phyloP scores from a whole-genome alignment of 1,140 invertebrate genomes.

The Lepidurus couesii region DNA sequence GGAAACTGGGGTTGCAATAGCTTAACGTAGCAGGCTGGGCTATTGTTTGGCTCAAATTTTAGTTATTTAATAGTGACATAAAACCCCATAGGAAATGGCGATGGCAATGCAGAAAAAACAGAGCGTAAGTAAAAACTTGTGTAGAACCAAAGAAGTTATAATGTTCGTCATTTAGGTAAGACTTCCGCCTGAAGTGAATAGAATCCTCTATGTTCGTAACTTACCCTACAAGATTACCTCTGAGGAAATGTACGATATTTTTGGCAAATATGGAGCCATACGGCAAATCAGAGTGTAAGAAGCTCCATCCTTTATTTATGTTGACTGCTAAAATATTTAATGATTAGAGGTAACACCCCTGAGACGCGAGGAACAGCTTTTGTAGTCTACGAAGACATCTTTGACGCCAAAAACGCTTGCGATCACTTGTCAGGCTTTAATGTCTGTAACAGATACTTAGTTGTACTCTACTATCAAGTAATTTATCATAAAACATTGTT shows the following conservation, averaged over 20 bases:
- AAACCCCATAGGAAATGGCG: constrained; percentile 25
- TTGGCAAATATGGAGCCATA: constrained; percentile 99
- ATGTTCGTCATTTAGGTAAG: constrained; percentile 66
- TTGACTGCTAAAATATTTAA: constrained; percentile 31
- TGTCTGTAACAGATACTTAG: constrained; percentile 96
- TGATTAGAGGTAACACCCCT: constrained; percentile 86
- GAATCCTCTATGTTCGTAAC: constrained; percentile 94
- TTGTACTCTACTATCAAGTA: constrained; percentile 90
- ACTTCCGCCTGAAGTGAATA: constrained; percentile 96
- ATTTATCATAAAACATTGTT: constrained; percentile 36
- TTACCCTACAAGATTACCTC: constrained; percentile 98
- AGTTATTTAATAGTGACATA: not conserved
- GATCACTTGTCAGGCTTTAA: constrained; percentile 99
- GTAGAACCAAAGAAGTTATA: not conserved
- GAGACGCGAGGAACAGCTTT: constrained; percentile 98
- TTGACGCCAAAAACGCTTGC: constrained; percentile 99
- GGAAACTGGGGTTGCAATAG: no score
- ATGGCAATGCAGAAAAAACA: constrained; percentile 36
- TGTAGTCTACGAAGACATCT: constrained; percentile 99
- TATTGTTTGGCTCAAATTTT: not conserved
- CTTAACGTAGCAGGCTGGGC: not conserved
- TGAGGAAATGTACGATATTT: constrained; percentile 99
- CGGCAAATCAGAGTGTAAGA: constrained; percentile 96
- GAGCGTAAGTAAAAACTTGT: constrained; percentile 25
- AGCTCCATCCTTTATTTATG: constrained; percentile 32